These are phyloP conservation scores for Graptemys geographica DNA, from an alignment of 2,797 vertebrate species.

Conservation along the genomic window DNA sequence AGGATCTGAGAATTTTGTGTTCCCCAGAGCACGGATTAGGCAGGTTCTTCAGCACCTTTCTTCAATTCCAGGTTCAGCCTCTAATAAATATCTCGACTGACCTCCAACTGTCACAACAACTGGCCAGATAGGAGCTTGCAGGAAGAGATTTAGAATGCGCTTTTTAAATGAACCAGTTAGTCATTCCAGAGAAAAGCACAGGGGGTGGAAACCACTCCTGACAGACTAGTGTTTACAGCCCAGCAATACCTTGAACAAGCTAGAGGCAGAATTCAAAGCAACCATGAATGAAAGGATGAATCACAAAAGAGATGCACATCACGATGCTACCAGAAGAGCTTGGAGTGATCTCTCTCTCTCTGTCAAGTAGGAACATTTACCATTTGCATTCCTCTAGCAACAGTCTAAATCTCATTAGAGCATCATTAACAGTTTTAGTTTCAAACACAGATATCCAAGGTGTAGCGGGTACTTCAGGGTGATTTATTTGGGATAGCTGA, in stretches of 20 bases:
- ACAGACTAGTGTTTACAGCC: neutral
- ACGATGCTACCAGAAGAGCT: constrained; percentile 1
- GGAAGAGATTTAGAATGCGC: neutral
- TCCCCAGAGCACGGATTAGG: neutral
- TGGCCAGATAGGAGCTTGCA: neutral
- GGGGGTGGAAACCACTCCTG: neutral
- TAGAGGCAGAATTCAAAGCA: constrained; percentile 4
- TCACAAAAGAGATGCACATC: constrained; percentile 39
- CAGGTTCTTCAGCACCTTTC: neutral
- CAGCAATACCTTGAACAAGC: constrained; percentile 3
- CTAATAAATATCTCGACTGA: neutral
- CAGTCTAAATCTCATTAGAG: neutral
- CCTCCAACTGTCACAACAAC: neutral
- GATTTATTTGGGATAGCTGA: neutral
- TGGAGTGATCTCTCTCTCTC: neutral
- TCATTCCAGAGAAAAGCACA: neutral
- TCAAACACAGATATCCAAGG: neutral
- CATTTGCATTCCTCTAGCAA: constrained; percentile 21
- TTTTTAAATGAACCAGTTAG: neutral
- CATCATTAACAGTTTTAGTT: neutral
- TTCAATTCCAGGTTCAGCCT: neutral
- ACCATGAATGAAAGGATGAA: constrained; percentile 44
- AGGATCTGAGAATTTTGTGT: neutral
- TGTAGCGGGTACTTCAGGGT: neutral
- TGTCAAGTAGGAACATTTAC: neutral